Evolutionary conservation across 2,113 vertebrate genomes (phyloP).

Genomic region (Arenaria interpres): DNA sequence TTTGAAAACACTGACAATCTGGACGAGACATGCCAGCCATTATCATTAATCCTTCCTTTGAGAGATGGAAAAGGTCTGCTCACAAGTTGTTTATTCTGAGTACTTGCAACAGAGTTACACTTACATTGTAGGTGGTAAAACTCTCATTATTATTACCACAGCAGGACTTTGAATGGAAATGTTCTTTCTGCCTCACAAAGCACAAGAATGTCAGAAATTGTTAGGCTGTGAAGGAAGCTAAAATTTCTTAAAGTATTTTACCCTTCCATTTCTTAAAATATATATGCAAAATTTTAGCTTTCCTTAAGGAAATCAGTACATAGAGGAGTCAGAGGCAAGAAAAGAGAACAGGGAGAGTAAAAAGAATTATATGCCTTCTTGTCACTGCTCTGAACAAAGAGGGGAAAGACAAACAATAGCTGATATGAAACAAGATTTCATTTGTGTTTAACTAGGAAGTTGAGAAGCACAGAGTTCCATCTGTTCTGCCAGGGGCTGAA

Average conservation of each 20-base stretch:
- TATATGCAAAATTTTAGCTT: background rate
- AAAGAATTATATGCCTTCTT: background rate
- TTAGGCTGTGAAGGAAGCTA: background rate
- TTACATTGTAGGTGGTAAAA: background rate
- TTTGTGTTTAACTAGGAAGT: constrained; percentile 6
- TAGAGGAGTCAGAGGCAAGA: background rate
- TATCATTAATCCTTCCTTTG: background rate
- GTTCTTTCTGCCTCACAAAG: background rate
- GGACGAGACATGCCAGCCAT: background rate
- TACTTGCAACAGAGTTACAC: background rate
- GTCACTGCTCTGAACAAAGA: background rate
- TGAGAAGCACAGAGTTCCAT: background rate
- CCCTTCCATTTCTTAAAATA: background rate
- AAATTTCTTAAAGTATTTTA: background rate
- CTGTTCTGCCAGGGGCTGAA: background rate
- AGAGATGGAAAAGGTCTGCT: background rate
- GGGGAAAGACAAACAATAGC: background rate
- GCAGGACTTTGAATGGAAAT: background rate
- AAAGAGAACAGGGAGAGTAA: background rate
- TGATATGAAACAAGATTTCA: background rate
- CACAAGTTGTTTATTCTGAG: background rate
- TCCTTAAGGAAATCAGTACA: background rate
- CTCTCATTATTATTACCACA: background rate
- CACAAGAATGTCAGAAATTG: background rate
- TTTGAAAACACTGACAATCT: background rate